Evolutionary conservation across 1,140 invertebrate genomes (phyloP).

Genomic region (Panulirus ornatus): DNA sequence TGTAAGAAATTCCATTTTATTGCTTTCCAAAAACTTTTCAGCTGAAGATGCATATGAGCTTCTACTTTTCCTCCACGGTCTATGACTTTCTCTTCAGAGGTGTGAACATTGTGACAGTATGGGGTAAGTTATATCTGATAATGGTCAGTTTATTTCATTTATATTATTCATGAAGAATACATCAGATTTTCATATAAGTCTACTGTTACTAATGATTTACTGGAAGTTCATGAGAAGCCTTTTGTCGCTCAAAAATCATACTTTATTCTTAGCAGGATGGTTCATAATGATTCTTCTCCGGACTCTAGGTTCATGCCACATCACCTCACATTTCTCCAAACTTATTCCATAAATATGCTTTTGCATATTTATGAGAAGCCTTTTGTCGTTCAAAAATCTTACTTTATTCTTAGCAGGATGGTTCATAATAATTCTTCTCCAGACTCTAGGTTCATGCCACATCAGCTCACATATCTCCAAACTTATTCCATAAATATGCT

Average conservation of each 20-base stretch:
- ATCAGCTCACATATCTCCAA: too few relatives aligned
- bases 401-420: background rate
- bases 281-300: background rate
- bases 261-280: background rate
- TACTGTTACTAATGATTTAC: background rate
- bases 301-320: too few relatives aligned
- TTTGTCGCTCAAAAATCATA: background rate
- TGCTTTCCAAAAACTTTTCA: too few relatives aligned
- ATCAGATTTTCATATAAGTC: background rate
- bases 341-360: too few relatives aligned
- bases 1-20: too few relatives aligned
- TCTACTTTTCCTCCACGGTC: slow-evolving; percentile 49
- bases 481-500: background rate
- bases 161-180: background rate
- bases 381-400: background rate
- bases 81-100: slow-evolving; percentile 56
- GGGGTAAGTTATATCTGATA: slow-evolving; percentile 46
- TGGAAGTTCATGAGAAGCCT: background rate
- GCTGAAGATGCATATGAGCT: slow-evolving; percentile 59
- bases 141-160: background rate
- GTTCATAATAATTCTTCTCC: background rate
- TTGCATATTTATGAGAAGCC: background rate
- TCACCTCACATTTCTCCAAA: too few relatives aligned
- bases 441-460: too few relatives aligned
- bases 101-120: slow-evolving; percentile 52